Evolutionary conservation across 2,113 vertebrate genomes (phyloP), one percentile per base, ranked within the genome.

Genomic region (Cnemophilus loriae): DNA sequence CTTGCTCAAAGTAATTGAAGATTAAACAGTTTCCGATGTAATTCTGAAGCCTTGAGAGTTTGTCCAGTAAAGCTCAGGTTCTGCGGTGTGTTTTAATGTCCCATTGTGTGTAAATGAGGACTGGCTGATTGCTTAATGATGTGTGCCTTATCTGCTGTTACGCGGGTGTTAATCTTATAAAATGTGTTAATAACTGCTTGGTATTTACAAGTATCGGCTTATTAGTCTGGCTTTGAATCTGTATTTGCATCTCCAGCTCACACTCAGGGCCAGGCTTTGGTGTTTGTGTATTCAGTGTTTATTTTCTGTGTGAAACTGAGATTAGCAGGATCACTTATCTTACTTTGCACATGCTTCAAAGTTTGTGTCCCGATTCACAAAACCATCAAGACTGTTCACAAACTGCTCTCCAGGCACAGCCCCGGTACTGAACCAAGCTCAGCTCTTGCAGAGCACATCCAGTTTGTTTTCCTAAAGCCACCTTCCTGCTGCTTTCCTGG

Each of bases 181-280:
- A 96, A 92, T 13, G 74, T 95, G 83, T 69, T 97, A 96, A 95
- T 97, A 52, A 63, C 78, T 71, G 67, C 86, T 61, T 63, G 84
- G 75, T 83, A 81, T 94, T 95, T 96, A 90, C 83, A 87, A 81
- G 90, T 93, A 97, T 92, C 74, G 21, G 63, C 23, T 87, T 75
- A 60, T 81, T 91, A 89, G 47, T 78, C 46, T 11, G 73, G 59
- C 88, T 88, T 84, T 81, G 70, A 57, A 88, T 90, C 56, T 77
- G 28, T 78, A 11, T 94, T 90, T 93, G 74, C 64, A 78, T 89
- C 87, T 93, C 8, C 5, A 75, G 69, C 77, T 94, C 41, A 5
- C 50, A 35, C 82, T 89, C 46, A 5, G 39, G 57, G 56, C 69
- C 81, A 52, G 0, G 44, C 67, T 91, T 87, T 73, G 71, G 22